Base-by-base conservation (phyloP, 2,797 vertebrate genomes). In the Crypturellus tataupa region DNA sequence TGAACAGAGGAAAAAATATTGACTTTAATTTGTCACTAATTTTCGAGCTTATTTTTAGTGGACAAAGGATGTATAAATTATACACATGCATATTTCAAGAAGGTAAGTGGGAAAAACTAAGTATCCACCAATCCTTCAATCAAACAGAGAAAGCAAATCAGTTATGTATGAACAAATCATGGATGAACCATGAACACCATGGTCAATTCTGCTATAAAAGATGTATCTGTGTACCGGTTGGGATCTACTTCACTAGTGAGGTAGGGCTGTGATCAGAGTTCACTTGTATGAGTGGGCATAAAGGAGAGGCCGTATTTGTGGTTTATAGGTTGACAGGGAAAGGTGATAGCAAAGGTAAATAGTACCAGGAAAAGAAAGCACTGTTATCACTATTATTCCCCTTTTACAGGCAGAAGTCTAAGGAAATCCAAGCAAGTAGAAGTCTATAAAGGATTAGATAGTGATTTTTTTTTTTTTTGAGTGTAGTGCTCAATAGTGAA, bases 131-230 rank as follows among this genome's bases (percentile, higher is more conserved):
- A 68, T 89, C 94, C 75, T 72, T 87, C 83, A 76, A 35, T 84
- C 83, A 88, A 81, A 72, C 56, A 72, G 82, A 79, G 59, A 56
- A 62, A 91, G 69, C 42, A 86, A 88, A 92, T 82, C 85, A 87
- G 35, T 60, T 62, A 33, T 9, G 24, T 42, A n/a, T 9, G 42
- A 67, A n/a, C 33, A 69, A 87, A 85, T 53, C 0, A 3, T 35
- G 68, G 31, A 2, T 8, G 53, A n/a, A n/a, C n/a, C n/a, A n/a
- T 2, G n/a, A 67, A 46, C 39, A 3, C 4, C 2, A 46, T 73
- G 56, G 68, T 83, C 76, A 62, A 49, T 56, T 2, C 44, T 39
- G 29, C 60, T 40, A 1, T 14, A 20, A 2, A 39, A 70, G 58
- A 6, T 9, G 82, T 58, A 88, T 65, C 60, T 23, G 17, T 78